Base-by-base conservation (phyloP, 2,888 invertebrate species). In the Diarsia dahlii region DNA sequence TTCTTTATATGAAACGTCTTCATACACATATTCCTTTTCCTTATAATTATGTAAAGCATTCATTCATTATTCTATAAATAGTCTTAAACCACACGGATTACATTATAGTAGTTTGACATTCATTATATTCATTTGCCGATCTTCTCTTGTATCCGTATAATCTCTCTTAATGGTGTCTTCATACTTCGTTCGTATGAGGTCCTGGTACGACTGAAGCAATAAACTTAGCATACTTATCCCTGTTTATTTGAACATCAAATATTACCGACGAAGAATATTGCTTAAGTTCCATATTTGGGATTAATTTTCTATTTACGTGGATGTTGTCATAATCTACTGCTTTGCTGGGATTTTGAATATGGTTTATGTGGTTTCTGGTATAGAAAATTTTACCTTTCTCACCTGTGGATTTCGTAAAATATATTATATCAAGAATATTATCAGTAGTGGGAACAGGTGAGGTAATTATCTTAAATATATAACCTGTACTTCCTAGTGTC, bases 41-140 rank as follows among this genome's bases (percentile, higher is more conserved):
- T 2, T 28, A 28, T 2, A 28, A 28, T 28, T 39, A 20, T 20
- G 28, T 20, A 48, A 76, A 60, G 8, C 18, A 15, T 63, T 63
- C 8, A 20, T 77, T 64, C 4, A 34, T 67, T 64, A 79, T 45
- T n/a, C 28, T 78, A 23, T 46, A 23, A 23, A 76, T 28, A 50
- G 34, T 71, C 28, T 23, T 63, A 18, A 23, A 73, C 62, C 58
- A n/a, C 23, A 28, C 23, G 73, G 56, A 54, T 75, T 63, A 71
- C 23, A 48, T 58, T 46, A 1, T 66, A 72, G 71, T 80, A 75
- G 78, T 74, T 76, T 66, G 75, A 75, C 73, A 63, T 63, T 81
- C 64, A 77, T 78, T 84, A 80, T 46, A 74, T 83, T 85, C 78
- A 83, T 68, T 83, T 66, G 58, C 71, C 67, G 71, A 84, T 84